phyloP scores from a whole-genome alignment of 2,113 vertebrate species.

The Mola mola region DNA sequence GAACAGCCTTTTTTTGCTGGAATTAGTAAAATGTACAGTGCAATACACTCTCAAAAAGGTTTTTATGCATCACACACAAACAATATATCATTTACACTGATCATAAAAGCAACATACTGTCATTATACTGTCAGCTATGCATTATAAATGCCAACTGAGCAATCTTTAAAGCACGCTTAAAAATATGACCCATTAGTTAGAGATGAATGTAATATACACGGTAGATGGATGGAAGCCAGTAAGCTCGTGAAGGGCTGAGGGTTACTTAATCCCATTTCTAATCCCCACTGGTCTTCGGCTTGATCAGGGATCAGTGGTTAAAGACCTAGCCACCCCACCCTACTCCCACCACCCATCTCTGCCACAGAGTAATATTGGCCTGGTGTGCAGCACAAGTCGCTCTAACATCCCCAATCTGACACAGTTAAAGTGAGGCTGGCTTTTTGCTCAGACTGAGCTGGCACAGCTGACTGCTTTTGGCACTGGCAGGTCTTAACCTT shows the following conservation, averaged over 20 bases:
- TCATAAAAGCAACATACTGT: slow-evolving; percentile 1
- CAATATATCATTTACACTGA: slow-evolving; percentile 6
- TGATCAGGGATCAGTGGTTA: slow-evolving; percentile 59
- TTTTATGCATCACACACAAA: slow-evolving; percentile 11
- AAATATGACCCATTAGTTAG: slow-evolving; percentile 32
- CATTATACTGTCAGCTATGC: slow-evolving; percentile 14
- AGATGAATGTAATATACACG: slow-evolving; percentile 47
- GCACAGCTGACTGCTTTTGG: slow-evolving; percentile 28
- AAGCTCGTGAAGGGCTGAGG: slow-evolving; percentile 41
- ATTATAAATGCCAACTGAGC: slow-evolving; percentile 15
- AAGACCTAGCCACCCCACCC: slow-evolving; percentile 35
- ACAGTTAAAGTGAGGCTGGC: slow-evolving; percentile 36
- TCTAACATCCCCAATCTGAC: slow-evolving; percentile 57
- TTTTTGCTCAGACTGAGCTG: slow-evolving; percentile 42
- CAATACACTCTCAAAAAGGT: slow-evolving; percentile 7
- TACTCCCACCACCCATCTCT: slow-evolving; percentile 17
- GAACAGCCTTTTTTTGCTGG: slow-evolving; percentile 10
- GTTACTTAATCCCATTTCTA: slow-evolving; percentile 72
- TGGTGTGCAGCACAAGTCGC: slow-evolving; percentile 30
- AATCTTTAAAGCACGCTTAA: slow-evolving; percentile 29
- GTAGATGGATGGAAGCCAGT: slow-evolving; percentile 45
- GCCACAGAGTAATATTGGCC: slow-evolving; percentile 44
- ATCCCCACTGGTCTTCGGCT: slow-evolving; percentile 57
- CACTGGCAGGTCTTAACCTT: slow-evolving; percentile 39
- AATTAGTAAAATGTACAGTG: slow-evolving; percentile 16